Evolutionary conservation across 2,888 invertebrate species (phyloP).

Genomic region (Prosopocoilus inquinatus): DNA sequence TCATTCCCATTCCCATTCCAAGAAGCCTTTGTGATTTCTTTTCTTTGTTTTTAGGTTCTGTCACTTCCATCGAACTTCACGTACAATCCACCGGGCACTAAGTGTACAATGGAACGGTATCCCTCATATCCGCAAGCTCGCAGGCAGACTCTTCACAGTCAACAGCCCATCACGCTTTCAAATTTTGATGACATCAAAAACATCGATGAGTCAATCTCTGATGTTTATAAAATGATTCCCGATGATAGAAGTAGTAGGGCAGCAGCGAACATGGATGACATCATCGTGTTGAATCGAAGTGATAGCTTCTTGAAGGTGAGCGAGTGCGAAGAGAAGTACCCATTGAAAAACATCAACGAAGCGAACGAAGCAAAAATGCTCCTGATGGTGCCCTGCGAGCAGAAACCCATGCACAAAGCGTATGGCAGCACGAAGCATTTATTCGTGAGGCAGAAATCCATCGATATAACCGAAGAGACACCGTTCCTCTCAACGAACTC

Average conservation of each 20-base stretch:
- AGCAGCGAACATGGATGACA: conserved; percentile 39
- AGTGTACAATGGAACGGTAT: conserved; percentile 39
- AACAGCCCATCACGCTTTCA: conserved; percentile 59
- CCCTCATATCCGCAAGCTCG: conserved; percentile 45
- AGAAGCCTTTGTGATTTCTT: background rate
- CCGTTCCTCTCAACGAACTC: conserved; percentile 45
- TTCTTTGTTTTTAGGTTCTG: conserved; percentile 57
- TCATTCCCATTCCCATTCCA: too few relatives aligned
- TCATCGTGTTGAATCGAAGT: conserved; percentile 35
- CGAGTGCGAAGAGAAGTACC: conserved; percentile 36
- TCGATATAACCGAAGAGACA: conserved; percentile 56
- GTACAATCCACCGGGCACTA: conserved; percentile 69
- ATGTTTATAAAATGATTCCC: conserved; percentile 41
- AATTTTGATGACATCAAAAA: conserved; percentile 57
- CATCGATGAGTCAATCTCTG: conserved; percentile 46
- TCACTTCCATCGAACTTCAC: conserved; percentile 84
- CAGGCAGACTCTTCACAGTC: conserved; percentile 61
- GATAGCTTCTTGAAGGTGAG: conserved; percentile 33
- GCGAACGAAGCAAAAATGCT: conserved; percentile 32
- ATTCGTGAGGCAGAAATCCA: conserved; percentile 56
- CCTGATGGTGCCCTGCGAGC: conserved; percentile 39
- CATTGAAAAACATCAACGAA: conserved; percentile 38
- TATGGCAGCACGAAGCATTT: conserved; percentile 58
- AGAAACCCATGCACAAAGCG: conserved; percentile 44
- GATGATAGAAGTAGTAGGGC: conserved; percentile 39